Evolutionary conservation across 2,888 invertebrate species (phyloP).

Genomic region (Endotricha flammealis): DNA sequence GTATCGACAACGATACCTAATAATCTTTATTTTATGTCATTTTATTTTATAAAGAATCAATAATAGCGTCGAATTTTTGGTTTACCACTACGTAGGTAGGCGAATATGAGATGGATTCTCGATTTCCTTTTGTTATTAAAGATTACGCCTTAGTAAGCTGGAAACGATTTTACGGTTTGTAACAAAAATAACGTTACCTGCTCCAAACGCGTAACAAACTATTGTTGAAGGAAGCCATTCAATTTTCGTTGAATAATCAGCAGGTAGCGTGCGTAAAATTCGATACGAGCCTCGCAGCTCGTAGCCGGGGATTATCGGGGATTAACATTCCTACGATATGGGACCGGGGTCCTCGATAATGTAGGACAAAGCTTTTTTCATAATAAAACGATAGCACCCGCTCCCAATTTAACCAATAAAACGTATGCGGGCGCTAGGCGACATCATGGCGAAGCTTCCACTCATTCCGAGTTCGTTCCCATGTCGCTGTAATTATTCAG

Average conservation of each 20-base stretch:
- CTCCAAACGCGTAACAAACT: slow-evolving; percentile 40
- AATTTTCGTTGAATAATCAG: slow-evolving; percentile 55
- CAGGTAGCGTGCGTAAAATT: slow-evolving; percentile 74
- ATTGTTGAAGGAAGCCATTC: slow-evolving; percentile 65
- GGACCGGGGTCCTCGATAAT: slow-evolving; percentile 40
- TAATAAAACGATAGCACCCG: slow-evolving; percentile 49
- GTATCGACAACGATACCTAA: too few relatives aligned
- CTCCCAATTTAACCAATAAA: slow-evolving; percentile 70
- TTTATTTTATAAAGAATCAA: too few relatives aligned
- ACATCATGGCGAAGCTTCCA: slow-evolving; percentile 31
- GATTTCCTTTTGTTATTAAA: too few relatives aligned
- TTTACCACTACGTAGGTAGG: too few relatives aligned
- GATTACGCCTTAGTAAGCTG: slow-evolving; percentile 17
- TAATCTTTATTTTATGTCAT: too few relatives aligned
- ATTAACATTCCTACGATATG: slow-evolving; percentile 67
- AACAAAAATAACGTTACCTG: slow-evolving; percentile 50
- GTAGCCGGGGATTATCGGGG: slow-evolving; percentile 62
- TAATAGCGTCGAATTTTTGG: too few relatives aligned
- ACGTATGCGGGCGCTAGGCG: slow-evolving; percentile 59
- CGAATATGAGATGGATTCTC: too few relatives aligned
- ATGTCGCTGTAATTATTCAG: slow-evolving; percentile 57
- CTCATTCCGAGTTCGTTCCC: slow-evolving; percentile 45
- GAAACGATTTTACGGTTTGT: slow-evolving; percentile 17
- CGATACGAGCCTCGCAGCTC: slow-evolving; percentile 53
- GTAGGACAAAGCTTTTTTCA: slow-evolving; percentile 50